Evolutionary conservation across 2,113 vertebrate species (phyloP), one percentile per base, ranked within the genome.

Genomic region (Corythaixoides concolor): DNA sequence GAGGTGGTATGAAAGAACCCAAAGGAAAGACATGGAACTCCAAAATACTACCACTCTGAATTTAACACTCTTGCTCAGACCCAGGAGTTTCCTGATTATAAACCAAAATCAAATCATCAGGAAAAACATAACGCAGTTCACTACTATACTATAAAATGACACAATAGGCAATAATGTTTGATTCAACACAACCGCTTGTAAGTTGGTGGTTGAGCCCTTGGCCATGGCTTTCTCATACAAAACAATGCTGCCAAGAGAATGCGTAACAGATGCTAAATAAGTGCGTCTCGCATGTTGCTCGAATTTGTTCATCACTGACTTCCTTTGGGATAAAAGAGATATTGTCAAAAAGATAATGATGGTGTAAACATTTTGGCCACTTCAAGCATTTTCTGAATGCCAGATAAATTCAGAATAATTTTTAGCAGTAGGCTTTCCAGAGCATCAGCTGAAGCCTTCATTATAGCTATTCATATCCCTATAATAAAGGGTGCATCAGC

Each of bases 381-480:
- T 96, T 91, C 47, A 94, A 90, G 90, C 77, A 78, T 95, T 93
- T 97, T 95, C 73, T 94, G 97, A 96, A 95, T 96, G 77, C 89
- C 89, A 95, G 73, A 88, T 56, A 95, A 95, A 92, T 89, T 87
- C 83, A 70, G 82, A 88, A 84, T 72, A 72, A 89, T 88, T 95
- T 97, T 93, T 88, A 91, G 88, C 90, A 89, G 56, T 28, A 93
- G 60, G 85, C 77, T 87, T 97, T 56, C 88, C 90, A 96, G 90
- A 90, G 64, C 88, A 80, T 97, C 92, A 93, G 59, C 82, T 93
- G 93, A 95, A 97, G 88, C 90, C 37, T 93, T 97, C 95, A 96
- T 97, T 96, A 97, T 8, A 95, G 88, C 93, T 96, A 97, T 97
- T 97, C 97, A 97, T 83, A 90, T 87, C 76, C n/a, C 66, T 74